Evolutionary conservation across 2,888 invertebrate species (phyloP), one percentile per base, ranked within the genome.

Genomic region (Sialis lutaria): DNA sequence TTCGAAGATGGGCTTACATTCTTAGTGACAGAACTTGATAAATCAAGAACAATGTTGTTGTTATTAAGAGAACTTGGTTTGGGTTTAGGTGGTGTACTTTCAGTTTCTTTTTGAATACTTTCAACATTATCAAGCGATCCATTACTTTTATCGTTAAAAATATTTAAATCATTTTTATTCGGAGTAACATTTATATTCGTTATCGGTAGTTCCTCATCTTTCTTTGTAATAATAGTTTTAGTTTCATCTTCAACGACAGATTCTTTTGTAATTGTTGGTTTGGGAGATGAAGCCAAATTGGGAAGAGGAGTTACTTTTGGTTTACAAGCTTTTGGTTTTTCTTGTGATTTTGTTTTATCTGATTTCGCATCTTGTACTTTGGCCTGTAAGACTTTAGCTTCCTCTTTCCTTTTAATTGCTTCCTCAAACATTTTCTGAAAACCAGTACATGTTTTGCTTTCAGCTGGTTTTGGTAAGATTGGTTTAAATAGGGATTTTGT

Each of bases 351-450:
- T 22, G 22, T 22, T 22, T 22, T 22, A 22, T 22, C 22, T 22
- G 22, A 22, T 22, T 22, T 22, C 22, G 22, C 22, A 22, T 22
- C 22, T 22, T 22, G 22, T 22, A 22, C 22, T 22, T 48, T 3
- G 13, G 10, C 10, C 6, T 44, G 34, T 13, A 7, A 6, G 5
- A 35, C 13, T 35, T 44, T 44, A n/a, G 44, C 52, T 31, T 49
- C 48, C 37, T 55, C 55, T 9, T 49, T 50, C 41, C 58, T 57
- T 48, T 61, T 63, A n/a, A 65, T 57, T 1, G 63, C 57, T 48
- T 65, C 64, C 49, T 67, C 67, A 51, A 67, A 67, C 53, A 65
- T 65, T 50, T 62, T 67, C 51, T 66, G 66, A 50, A 65, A 66
- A 5, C 45, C 45, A 2, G 46, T 22, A 22, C 22, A 22, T 22